Evolutionary conservation across 2,888 invertebrate species (phyloP).

Genomic region (Chorisops tibialis): DNA sequence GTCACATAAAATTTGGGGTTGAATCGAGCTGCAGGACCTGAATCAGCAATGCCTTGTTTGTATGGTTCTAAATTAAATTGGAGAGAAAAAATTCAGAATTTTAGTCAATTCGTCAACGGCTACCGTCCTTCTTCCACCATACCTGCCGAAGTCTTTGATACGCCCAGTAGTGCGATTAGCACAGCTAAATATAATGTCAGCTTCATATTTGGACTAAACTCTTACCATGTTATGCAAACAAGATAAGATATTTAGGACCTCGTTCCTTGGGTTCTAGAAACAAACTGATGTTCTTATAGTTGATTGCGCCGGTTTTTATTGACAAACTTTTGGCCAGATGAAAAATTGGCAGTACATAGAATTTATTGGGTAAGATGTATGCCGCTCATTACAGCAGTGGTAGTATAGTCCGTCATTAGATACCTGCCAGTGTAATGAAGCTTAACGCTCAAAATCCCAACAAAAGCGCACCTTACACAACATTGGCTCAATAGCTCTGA

Average conservation of each 20-base stretch:
- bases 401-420: background rate
- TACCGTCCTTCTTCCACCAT: background rate
- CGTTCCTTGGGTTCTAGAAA: constrained; percentile 11
- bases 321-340: constrained; percentile 12
- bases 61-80: constrained; percentile 1
- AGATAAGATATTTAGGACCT: constrained; percentile 12
- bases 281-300: constrained; percentile 18
- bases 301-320: constrained; percentile 15
- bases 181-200: background rate
- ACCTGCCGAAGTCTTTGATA: background rate
- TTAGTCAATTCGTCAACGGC: background rate
- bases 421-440: too few relatives aligned
- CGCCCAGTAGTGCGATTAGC: constrained; percentile 11
- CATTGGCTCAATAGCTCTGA: background rate
- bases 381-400: too few relatives aligned
- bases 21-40: background rate
- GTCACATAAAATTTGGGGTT: constrained; percentile 7
- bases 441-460: too few relatives aligned
- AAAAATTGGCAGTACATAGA: constrained; percentile 7
- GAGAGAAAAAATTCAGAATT: background rate
- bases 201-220: background rate
- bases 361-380: background rate
- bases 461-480: background rate
- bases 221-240: constrained; percentile 3
- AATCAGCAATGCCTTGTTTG: background rate